Conservation (phyloP, 1,140 invertebrate genomes). For the Rhizoglyphus robini region DNA sequence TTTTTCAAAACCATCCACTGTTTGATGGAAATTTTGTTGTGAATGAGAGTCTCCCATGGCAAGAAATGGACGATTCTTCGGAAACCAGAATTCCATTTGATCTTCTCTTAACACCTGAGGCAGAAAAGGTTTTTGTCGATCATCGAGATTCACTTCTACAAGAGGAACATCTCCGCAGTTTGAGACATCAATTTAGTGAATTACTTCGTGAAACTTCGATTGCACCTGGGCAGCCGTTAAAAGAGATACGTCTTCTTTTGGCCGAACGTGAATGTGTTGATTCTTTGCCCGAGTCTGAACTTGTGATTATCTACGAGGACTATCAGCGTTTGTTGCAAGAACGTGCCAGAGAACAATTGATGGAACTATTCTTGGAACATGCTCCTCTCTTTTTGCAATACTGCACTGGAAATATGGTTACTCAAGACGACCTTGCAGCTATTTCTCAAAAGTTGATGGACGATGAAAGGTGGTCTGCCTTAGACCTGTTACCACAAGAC, state of each 20-base stretch:
- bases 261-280: constrained; percentile 91
- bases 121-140: constrained; percentile 77
- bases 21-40: constrained; percentile 74
- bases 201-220: constrained; percentile 84
- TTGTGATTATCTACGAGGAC: constrained; percentile 81
- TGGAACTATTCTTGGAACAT: constrained; percentile 83
- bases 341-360: constrained; percentile 76
- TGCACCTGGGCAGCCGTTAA: constrained; percentile 70
- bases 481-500: constrained; percentile 84
- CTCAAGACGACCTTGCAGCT: constrained; percentile 82
- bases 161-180: constrained; percentile 69
- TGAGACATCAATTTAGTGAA: constrained; percentile 70
- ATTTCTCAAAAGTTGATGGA: constrained; percentile 80
- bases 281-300: constrained; percentile 71
- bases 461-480: constrained; percentile 70
- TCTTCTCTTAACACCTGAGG: constrained; percentile 73
- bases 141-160: constrained; percentile 77
- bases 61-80: constrained; percentile 46
- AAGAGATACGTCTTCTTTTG: constrained; percentile 81
- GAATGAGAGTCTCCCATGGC: constrained; percentile 45
- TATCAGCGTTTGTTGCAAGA: constrained; percentile 84
- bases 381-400: constrained; percentile 88
- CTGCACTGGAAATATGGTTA: constrained; percentile 75
- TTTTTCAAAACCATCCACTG: constrained; percentile 68
- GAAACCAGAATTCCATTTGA: constrained; percentile 69